These are phyloP conservation scores for Platorchestia sp. DNA, from an alignment of 1,140 invertebrate genomes.

Conservation along the genomic window DNA sequence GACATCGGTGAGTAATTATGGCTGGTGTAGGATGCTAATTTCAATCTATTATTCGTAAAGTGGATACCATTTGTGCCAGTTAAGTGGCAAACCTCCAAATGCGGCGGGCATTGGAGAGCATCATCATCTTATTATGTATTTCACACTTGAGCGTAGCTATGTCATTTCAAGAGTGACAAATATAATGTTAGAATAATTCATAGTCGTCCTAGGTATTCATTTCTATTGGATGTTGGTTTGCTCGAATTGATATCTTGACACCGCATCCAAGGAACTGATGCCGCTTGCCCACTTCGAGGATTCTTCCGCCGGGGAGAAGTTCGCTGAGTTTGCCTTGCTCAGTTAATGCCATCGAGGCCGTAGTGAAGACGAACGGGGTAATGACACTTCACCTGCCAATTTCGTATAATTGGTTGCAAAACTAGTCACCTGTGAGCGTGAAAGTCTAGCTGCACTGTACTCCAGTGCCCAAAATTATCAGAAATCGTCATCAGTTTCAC, in stretches of 20 bases:
- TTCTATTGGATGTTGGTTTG: not conserved
- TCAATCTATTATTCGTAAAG: not conserved
- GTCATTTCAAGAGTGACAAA: not conserved
- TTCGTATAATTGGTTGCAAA: too few species aligned
- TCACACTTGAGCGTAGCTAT: not conserved
- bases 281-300: not conserved
- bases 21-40: not conserved
- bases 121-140: not conserved
- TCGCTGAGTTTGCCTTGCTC: too few species aligned
- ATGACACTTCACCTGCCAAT: too few species aligned
- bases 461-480: too few species aligned
- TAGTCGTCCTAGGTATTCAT: not conserved
- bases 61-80: conserved; percentile 38
- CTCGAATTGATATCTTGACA: not conserved
- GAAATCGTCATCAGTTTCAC: too few species aligned
- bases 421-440: too few species aligned
- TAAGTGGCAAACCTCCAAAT: conserved; percentile 37
- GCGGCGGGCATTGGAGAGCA: not conserved
- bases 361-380: too few species aligned
- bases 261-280: not conserved
- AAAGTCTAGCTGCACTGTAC: too few species aligned
- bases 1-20: not conserved
- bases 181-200: not conserved
- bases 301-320: too few species aligned
- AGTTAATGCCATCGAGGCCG: too few species aligned